Evolutionary conservation across 2,113 vertebrate genomes (phyloP).

Genomic region (Anarhynchus alexandrinus): DNA sequence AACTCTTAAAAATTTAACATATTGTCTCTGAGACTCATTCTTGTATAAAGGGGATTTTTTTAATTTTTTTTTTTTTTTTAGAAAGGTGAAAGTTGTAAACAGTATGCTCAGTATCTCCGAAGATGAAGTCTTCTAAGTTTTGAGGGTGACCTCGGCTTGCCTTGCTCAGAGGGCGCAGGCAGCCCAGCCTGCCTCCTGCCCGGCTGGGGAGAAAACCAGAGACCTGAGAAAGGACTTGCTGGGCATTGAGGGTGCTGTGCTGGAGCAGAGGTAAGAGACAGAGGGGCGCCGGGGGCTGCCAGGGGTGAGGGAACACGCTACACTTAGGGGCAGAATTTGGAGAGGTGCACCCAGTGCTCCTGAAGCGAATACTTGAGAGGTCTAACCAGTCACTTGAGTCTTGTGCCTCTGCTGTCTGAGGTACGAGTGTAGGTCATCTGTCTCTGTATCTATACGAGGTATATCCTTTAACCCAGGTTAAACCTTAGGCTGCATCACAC

Average conservation of each 20-base stretch:
- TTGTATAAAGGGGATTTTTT: neutral
- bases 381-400: neutral
- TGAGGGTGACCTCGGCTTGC: neutral
- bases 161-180: neutral
- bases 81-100: neutral
- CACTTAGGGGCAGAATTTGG: neutral
- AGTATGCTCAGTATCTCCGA: neutral
- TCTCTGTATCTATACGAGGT: fast-evolving
- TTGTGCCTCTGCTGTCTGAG: neutral
- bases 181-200: neutral
- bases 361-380: neutral
- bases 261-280: neutral
- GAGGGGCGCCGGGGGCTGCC: fast-evolving
- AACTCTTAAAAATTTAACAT: neutral
- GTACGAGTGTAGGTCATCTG: neutral
- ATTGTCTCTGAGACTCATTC: fast-evolving
- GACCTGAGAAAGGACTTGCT: neutral
- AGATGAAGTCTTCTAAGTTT: neutral
- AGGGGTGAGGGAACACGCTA: neutral
- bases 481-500: neutral
- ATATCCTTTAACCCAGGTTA: neutral
- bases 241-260: neutral
- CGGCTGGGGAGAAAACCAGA: neutral
- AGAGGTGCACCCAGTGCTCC: neutral
- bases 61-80: neutral